Percentiles rank a stretch among this genome's conserved stretches.
Conservation (phyloP, 2,888 invertebrate genomes). For the Hesperia comma region DNA sequence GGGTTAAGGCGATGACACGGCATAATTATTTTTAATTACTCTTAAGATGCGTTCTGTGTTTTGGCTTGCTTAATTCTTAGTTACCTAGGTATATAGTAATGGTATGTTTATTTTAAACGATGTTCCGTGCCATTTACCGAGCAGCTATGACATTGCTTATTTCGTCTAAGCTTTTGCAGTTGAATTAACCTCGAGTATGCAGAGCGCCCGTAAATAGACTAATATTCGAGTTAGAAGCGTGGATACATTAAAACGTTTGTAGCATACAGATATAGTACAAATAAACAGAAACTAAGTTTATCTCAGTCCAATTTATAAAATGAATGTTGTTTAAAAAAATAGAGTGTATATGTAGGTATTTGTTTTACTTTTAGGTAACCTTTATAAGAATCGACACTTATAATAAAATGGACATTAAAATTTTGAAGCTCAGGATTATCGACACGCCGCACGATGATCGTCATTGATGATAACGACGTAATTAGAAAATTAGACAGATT, state of each 20-base stretch:
- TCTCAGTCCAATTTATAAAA: too few species aligned
- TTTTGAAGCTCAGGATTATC: too few species aligned
- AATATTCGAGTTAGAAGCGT: not conserved
- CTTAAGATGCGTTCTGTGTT: conserved; percentile 44
- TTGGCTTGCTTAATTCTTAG: conserved; percentile 26
- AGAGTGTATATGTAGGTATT: too few species aligned
- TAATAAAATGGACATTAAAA: too few species aligned
- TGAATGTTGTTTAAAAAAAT: too few species aligned
- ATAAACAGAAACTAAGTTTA: too few species aligned
- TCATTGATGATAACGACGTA: too few species aligned
- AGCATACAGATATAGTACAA: too few species aligned
- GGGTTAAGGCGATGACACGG: conserved; percentile 49
- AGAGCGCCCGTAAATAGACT: not conserved
- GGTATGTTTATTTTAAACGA: not conserved
- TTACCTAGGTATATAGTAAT: conserved; percentile 32
- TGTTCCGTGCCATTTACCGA: not conserved
- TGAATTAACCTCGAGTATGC: not conserved
- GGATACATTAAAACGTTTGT: not conserved
- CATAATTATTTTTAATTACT: conserved; percentile 45
- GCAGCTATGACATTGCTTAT: not conserved
- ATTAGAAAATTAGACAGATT: too few species aligned
- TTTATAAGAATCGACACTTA: too few species aligned
- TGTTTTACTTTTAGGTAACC: too few species aligned
- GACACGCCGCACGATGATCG: too few species aligned
- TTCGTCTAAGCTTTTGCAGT: not conserved